phyloP scores from a whole-genome alignment of 2,888 invertebrate genomes.

The Eumacrocentrus americanus region DNA sequence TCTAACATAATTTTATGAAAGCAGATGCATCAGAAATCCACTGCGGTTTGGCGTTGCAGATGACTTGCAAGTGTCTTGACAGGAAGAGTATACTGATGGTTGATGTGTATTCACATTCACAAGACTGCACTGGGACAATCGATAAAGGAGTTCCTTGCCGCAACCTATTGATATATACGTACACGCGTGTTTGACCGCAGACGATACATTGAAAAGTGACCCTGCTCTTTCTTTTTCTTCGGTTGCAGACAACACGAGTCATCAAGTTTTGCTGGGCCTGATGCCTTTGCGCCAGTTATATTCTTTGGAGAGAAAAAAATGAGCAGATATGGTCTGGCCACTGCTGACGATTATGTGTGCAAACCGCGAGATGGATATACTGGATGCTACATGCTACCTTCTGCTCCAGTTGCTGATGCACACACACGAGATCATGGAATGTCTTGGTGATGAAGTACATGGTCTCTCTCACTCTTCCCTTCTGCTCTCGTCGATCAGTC shows the following conservation, averaged over 20 bases:
- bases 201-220: slow-evolving; percentile 26
- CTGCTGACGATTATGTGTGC: not conserved
- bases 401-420: slow-evolving; percentile 2
- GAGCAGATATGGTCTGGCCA: not conserved
- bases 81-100: slow-evolving; percentile 1
- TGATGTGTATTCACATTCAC: too few species aligned
- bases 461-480: not conserved
- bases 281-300: too few species aligned
- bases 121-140: slow-evolving; percentile 27
- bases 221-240: slow-evolving; percentile 22
- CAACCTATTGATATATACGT: slow-evolving; percentile 27
- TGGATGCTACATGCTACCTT: too few species aligned
- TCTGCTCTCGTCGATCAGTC: slow-evolving; percentile 16
- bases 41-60: slow-evolving; percentile 22
- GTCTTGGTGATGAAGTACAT: not conserved
- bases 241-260: not conserved
- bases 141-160: slow-evolving; percentile 25
- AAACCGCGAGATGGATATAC: slow-evolving; percentile 7
- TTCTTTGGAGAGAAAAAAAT: not conserved
- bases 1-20: not conserved
- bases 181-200: slow-evolving; percentile 35
- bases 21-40: slow-evolving; percentile 15
- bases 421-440: too few species aligned
- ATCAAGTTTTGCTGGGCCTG: not conserved
- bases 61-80: slow-evolving; percentile 15